Base-by-base conservation (phyloP, 2,797 vertebrate species). In the Urocyon cinereoargenteus region DNA sequence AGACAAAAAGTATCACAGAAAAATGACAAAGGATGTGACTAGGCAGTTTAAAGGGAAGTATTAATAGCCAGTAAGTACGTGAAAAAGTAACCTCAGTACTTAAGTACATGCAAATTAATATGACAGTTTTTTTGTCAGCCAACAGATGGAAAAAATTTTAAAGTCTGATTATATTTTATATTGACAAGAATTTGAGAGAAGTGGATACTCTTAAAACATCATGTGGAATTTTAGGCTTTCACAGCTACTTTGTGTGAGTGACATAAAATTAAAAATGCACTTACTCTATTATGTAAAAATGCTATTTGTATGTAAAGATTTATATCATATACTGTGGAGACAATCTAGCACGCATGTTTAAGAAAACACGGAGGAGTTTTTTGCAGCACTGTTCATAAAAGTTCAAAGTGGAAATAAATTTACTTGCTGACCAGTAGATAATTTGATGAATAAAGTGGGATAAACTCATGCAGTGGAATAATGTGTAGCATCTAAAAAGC, bases 201-300 rank as follows among this genome's bases (percentile, higher is more conserved):
- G 79, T 84, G 57, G 68, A 59, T 61, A 61, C 22, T 83, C 4
- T 87, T 51, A 15, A 66, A 15, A 73, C 4, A 55, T 83, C 75
- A 40, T 8, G 22, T 55, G 45, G 31, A 10, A 40, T 81, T 90
- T 96, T 86, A 90, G 57, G 94, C 31, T 75, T 87, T 49, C 22
- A 31, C 0, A 77, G 64, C 55, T 81, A 34, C 28, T 91, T 97
- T n/a, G 68, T 45, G 81, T 70, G 36, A 90, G 6, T 95, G 73
- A 73, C 36, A 83, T 81, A 77, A 87, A 79, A 78, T 57, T 68
- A 24, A 96, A 95, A 95, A 61, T 75, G 40, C 40, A 72, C 36
- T 79, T 96, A 86, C 34, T 91, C n/a, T 86, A 0, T 90, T 49
- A 90, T 28, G n/a, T 92, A 78, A 91, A 83, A 92, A 72, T 90